A percentile compares a stretch with the other conserved stretches of the same genome.
Conservation (phyloP, 1,140 invertebrate genomes). For the Sminthurides bifidus region DNA sequence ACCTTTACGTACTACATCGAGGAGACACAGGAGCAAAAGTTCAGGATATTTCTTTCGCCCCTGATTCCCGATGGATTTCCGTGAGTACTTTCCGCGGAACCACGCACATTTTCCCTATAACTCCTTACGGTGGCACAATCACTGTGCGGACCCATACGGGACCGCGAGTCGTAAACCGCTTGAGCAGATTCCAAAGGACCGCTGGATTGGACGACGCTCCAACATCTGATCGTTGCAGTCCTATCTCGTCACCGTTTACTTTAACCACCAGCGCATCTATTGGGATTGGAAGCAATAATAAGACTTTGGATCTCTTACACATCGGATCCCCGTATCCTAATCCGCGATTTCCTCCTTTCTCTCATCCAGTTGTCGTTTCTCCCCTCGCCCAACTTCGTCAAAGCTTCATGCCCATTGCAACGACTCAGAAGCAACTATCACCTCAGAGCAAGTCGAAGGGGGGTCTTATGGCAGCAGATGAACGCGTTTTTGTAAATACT, state of each 20-base stretch:
- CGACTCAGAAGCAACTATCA: slow-evolving; percentile 23
- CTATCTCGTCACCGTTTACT: slow-evolving; percentile 46
- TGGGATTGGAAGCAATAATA: slow-evolving; percentile 37
- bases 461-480: slow-evolving; percentile 19
- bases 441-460: slow-evolving; percentile 19
- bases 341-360: slow-evolving; percentile 76
- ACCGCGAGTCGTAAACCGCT: slow-evolving; percentile 82
- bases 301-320: slow-evolving; percentile 37
- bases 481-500: slow-evolving; percentile 36
- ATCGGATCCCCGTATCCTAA: slow-evolving; percentile 66
- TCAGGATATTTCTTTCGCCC: slow-evolving; percentile 74
- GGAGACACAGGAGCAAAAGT: slow-evolving; percentile 51
- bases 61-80: slow-evolving; percentile 89
- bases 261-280: slow-evolving; percentile 36
- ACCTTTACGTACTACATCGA: slow-evolving; percentile 87
- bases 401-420: slow-evolving; percentile 12
- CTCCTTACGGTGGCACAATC: slow-evolving; percentile 86
- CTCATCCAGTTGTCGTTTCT: slow-evolving; percentile 61
- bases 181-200: slow-evolving; percentile 89
- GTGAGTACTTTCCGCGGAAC: slow-evolving; percentile 89
- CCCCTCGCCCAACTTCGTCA: slow-evolving; percentile 78
- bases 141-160: slow-evolving; percentile 85
- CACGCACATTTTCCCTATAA: slow-evolving; percentile 93
- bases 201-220: slow-evolving; percentile 64
- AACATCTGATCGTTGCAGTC: slow-evolving; percentile 60